Conservation (phyloP, 92 coral and sea anemone genomes). For the Virgularia gustaviana region DNA sequence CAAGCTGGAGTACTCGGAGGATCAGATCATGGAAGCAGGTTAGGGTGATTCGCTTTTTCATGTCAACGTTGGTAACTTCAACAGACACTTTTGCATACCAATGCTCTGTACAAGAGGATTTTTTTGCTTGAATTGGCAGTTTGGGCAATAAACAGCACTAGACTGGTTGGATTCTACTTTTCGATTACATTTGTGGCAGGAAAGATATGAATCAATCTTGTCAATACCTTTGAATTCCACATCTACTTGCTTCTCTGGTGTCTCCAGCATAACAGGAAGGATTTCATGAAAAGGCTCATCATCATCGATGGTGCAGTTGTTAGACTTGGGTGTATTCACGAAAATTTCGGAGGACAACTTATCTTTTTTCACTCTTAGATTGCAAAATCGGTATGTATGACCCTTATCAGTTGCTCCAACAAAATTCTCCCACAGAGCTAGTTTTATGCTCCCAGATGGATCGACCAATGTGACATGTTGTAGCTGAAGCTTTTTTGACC, state of each 20-base stretch:
- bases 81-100: slow-evolving; percentile 15
- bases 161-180: background rate
- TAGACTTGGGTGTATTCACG: slow-evolving; percentile 2
- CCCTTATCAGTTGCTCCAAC: slow-evolving; percentile 9
- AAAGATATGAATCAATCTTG: background rate
- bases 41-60: background rate
- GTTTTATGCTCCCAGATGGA: slow-evolving; percentile 36
- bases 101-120: background rate
- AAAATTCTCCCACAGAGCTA: slow-evolving; percentile 43
- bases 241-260: slow-evolving; percentile 24
- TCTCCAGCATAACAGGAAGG: slow-evolving; percentile 17
- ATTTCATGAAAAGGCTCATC: background rate
- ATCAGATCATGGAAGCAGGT: slow-evolving; percentile 10
- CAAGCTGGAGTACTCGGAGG: background rate
- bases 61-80: background rate
- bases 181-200: slow-evolving; percentile 10
- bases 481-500: slow-evolving; percentile 12
- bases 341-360: background rate
- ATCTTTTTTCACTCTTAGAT: slow-evolving; percentile 54
- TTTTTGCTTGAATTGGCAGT: slow-evolving; percentile 8
- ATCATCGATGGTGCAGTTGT: background rate
- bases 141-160: background rate
- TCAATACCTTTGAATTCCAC: slow-evolving; percentile 29
- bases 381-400: slow-evolving; percentile 1
- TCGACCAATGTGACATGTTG: slow-evolving; percentile 35